Evolutionary conservation across 2,888 invertebrate species (phyloP).

Genomic region (Cremastinae sp.): DNA sequence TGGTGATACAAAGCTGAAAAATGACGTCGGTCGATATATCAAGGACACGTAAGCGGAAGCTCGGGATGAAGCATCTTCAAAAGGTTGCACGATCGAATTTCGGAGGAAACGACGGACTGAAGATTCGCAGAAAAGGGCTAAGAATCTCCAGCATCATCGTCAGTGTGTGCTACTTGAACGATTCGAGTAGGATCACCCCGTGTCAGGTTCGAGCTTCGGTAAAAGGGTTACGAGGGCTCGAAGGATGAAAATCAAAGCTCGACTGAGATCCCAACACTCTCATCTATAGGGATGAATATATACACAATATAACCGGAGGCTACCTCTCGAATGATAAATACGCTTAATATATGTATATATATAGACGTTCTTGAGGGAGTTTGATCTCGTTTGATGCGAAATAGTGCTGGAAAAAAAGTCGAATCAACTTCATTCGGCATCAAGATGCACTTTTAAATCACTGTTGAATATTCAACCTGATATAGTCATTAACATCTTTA

Average conservation of each 20-base stretch:
- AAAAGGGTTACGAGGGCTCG: constrained; percentile 29
- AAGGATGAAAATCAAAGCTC: constrained; percentile 5
- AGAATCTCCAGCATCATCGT: constrained; percentile 19
- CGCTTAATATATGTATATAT: no score
- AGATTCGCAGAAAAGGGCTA: constrained; percentile 27
- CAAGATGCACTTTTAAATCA: no score
- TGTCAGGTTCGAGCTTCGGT: constrained; percentile 27
- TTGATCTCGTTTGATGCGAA: no score
- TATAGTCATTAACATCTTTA: no score
- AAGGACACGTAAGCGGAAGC: not conserved
- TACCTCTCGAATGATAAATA: no score
- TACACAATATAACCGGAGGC: constrained; percentile 30
- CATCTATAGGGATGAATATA: constrained; percentile 6
- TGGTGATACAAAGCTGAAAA: not conserved
- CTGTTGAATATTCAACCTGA: no score
- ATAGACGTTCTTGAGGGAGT: no score
- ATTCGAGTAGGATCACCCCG: constrained; percentile 24
- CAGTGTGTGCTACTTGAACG: constrained; percentile 41
- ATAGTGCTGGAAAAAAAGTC: no score
- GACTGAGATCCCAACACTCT: constrained; percentile 27
- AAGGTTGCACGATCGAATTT: not conserved
- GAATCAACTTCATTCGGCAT: no score
- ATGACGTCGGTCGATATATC: no score
- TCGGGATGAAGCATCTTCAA: not conserved
- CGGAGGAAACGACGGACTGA: constrained; percentile 1